Percentiles rank a stretch among this genome's conserved stretches.
Conservation (phyloP, 2,888 invertebrate species). For the Drosophila picticornis region DNA sequence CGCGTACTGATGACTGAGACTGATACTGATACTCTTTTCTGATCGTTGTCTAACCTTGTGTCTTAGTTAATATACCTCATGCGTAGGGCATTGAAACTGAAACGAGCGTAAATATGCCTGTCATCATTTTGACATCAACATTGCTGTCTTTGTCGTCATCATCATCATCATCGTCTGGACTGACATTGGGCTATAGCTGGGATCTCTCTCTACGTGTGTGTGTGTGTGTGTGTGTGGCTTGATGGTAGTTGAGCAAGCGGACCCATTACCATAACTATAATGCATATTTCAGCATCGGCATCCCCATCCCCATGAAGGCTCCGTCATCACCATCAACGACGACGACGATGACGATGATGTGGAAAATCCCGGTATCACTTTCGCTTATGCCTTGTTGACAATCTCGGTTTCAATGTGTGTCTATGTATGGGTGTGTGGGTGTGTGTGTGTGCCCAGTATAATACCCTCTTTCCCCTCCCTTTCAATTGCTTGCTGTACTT, state of each 20-base stretch:
- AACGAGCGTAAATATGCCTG: constrained; percentile 78
- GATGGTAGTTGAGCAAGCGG: constrained; percentile 59
- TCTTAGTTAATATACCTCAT: background rate
- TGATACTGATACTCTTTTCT: background rate
- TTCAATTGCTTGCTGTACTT: constrained; percentile 10
- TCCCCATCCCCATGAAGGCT: constrained; percentile 13
- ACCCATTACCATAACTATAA: constrained; percentile 80
- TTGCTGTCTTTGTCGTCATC: constrained; percentile 34
- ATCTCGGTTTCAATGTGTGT: constrained; percentile 77
- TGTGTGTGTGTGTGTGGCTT: constrained; percentile 19
- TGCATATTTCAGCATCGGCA: constrained; percentile 78
- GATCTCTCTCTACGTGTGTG: constrained; percentile 3
- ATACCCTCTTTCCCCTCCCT: constrained; percentile 8
- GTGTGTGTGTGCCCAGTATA: background rate
- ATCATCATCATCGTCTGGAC: constrained; percentile 19
- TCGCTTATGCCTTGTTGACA: constrained; percentile 77
- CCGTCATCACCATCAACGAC: constrained; percentile 46
- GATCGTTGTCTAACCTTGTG: background rate
- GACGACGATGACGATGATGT: constrained; percentile 57
- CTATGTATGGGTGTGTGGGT: constrained; percentile 23
- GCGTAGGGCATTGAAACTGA: constrained; percentile 34
- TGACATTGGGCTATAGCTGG: constrained; percentile 22
- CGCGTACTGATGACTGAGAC: no score
- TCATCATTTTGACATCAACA: constrained; percentile 80
- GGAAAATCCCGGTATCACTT: constrained; percentile 80